Conservation (phyloP, 2,113 vertebrate species). For the Amblyornis subalaris region DNA sequence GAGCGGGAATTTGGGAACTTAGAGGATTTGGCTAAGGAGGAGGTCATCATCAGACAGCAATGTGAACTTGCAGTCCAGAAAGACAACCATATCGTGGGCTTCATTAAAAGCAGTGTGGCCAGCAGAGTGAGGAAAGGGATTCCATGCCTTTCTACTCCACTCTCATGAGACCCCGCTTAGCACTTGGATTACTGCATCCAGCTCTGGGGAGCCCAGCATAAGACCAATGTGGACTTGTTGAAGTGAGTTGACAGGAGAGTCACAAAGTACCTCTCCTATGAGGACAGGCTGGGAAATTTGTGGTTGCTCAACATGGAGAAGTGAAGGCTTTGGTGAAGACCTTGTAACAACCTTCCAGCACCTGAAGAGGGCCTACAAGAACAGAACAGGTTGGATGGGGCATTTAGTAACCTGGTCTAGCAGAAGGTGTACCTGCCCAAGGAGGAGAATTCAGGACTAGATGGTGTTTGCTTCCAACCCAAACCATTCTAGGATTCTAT, state of each 20-base stretch:
- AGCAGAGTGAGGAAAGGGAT: not conserved
- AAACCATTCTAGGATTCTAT: not conserved
- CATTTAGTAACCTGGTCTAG: not conserved
- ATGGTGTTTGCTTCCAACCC: not conserved
- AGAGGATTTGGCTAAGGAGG: not conserved
- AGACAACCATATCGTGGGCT: not conserved
- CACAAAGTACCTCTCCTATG: not conserved
- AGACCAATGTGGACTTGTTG: too few species aligned
- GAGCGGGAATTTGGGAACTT: not conserved
- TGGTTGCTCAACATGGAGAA: not conserved
- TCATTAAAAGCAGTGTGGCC: not conserved
- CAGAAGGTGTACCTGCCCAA: not conserved
- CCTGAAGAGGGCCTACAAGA: not conserved
- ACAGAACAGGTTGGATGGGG: not conserved
- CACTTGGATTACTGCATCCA: not conserved
- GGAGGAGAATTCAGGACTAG: not conserved
- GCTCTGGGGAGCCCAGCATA: not conserved
- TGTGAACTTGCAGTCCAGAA: not conserved
- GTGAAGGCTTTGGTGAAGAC: not conserved
- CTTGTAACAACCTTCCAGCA: not conserved
- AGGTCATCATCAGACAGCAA: not conserved
- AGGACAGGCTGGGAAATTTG: not conserved
- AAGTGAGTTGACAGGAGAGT: not conserved
- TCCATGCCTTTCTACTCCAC: not conserved
- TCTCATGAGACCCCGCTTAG: not conserved